Evolutionary conservation across 1,140 invertebrate genomes (phyloP).

Genomic region (Nylanderia fulva): DNA sequence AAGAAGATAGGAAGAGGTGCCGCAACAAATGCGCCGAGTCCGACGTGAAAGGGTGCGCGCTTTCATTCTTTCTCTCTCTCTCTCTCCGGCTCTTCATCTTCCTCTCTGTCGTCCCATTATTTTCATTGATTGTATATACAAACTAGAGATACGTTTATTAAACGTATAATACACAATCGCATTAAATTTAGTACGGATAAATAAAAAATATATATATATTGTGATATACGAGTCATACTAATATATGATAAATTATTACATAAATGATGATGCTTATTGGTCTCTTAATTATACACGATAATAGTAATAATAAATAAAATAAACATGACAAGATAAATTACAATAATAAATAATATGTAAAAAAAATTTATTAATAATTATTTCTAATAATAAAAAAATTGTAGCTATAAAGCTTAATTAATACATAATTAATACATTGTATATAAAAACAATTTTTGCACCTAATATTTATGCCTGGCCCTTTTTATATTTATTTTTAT

Average conservation of each 20-base stretch:
- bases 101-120: constrained; percentile 24
- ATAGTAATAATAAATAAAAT: background rate
- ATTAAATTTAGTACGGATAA: background rate
- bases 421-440: too few species aligned
- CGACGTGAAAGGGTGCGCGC: constrained; percentile 34
- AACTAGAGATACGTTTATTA: background rate
- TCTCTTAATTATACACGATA: background rate
- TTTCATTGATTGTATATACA: constrained; percentile 34
- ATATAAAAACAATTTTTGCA: too few species aligned
- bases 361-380: background rate
- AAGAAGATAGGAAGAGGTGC: constrained; percentile 2
- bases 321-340: background rate
- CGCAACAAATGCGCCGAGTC: constrained; percentile 55
- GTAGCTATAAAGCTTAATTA: too few species aligned
- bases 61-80: constrained; percentile 33
- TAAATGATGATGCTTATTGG: background rate
- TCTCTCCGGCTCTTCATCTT: constrained; percentile 39
- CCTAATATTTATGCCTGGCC: too few species aligned
- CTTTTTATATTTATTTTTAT: too few species aligned
- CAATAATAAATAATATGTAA: background rate
- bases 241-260: background rate
- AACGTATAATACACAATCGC: background rate
- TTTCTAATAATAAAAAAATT: background rate
- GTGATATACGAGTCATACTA: background rate
- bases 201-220: constrained; percentile 11